Evolutionary conservation across 2,797 vertebrate species (phyloP).

Genomic region (Oreochromis grahami): DNA sequence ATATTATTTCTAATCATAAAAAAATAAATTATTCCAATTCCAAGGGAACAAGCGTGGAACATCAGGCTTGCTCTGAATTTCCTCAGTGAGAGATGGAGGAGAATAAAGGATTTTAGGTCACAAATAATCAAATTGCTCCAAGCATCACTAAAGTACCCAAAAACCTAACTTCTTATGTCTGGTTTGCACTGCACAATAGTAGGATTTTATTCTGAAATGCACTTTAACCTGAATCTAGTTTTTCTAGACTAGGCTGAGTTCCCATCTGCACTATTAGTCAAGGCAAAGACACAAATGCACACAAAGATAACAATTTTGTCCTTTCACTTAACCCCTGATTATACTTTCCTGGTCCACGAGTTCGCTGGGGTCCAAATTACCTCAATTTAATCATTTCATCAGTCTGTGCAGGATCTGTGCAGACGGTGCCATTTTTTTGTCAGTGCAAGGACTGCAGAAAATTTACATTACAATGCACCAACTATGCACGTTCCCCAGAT

Average conservation of each 20-base stretch:
- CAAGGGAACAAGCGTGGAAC: neutral
- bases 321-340: neutral
- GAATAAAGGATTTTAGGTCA: neutral
- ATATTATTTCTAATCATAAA: neutral
- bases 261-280: fast-evolving
- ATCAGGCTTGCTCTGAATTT: fast-evolving
- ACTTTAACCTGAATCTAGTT: neutral
- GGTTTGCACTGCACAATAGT: neutral
- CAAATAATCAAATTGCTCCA: neutral
- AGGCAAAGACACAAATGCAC: fast-evolving
- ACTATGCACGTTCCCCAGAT: neutral
- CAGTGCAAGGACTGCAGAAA: neutral
- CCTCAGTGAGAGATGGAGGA: neutral
- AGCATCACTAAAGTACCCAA: neutral
- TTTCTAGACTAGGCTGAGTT: neutral
- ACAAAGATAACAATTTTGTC: neutral
- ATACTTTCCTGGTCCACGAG: fast-evolving
- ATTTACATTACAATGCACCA: neutral
- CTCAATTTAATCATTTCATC: neutral
- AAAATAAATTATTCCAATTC: fast-evolving
- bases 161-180: neutral
- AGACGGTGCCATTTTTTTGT: fast-evolving
- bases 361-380: neutral
- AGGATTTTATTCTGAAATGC: neutral
- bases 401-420: neutral